Conservation (phyloP, 2,888 invertebrate genomes). For the Masnerella sp. region DNA sequence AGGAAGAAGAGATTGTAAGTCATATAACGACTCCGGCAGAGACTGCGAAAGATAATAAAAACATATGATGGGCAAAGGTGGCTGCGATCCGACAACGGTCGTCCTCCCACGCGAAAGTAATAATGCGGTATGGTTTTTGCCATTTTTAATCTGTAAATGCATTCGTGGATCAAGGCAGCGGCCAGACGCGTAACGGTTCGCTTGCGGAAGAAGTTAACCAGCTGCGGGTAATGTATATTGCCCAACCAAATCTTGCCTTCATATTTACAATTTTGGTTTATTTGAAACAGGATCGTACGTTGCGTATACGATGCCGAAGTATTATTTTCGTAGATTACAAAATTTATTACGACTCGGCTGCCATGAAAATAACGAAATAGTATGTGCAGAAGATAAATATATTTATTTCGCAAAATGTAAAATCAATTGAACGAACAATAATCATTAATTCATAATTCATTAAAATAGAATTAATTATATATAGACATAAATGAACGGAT, state of each 20-base stretch:
- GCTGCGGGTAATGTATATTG: conserved; percentile 20
- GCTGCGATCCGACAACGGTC: conserved; percentile 27
- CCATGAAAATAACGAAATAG: too few species aligned
- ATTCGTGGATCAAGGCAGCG: conserved; percentile 56
- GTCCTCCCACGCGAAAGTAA: conserved; percentile 52
- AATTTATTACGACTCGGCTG: too few species aligned
- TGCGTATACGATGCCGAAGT: too few species aligned
- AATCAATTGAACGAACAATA: too few species aligned
- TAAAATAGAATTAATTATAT: too few species aligned
- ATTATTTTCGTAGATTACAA: too few species aligned
- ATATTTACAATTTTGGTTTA: conserved; percentile 14
- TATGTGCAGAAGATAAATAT: too few species aligned
- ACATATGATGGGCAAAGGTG: conserved; percentile 33
- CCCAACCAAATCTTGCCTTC: conserved; percentile 23
- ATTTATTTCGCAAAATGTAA: too few species aligned
- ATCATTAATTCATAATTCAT: too few species aligned
- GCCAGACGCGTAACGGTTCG: conserved; percentile 30
- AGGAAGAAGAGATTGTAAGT: conserved; percentile 20
- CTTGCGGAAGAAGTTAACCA: conserved; percentile 41
- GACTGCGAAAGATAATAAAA: conserved; percentile 34
- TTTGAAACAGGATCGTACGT: too few species aligned
- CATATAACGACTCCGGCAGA: conserved; percentile 11
- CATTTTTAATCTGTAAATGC: conserved; percentile 72
- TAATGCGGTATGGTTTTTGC: conserved; percentile 66
- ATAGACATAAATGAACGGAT: too few species aligned